These are phyloP conservation scores for Odontesthes bonariensis DNA, from an alignment of 2,113 vertebrate species.

Conservation along the genomic window DNA sequence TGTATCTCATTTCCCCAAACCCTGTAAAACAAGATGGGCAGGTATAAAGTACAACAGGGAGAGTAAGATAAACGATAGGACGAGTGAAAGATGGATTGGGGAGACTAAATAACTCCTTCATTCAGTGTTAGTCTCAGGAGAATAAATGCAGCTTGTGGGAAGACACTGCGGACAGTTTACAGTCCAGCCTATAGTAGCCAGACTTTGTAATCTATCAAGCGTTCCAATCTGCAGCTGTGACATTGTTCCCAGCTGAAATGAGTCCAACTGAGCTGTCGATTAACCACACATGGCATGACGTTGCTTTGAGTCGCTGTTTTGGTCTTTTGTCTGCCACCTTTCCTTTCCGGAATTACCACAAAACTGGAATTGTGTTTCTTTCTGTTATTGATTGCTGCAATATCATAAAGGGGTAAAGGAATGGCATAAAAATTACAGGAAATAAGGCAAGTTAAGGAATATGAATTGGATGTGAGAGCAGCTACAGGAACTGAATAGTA, in stretches of 20 bases:
- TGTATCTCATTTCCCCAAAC: constrained; percentile 74
- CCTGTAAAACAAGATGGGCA: constrained; percentile 71
- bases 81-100: constrained; percentile 60
- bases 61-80: constrained; percentile 69
- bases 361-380: constrained; percentile 5
- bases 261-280: constrained; percentile 28
- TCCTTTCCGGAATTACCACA: not conserved
- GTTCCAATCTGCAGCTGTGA: constrained; percentile 36
- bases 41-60: constrained; percentile 65
- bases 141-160: constrained; percentile 57
- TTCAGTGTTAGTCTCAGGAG: constrained; percentile 56
- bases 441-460: not conserved
- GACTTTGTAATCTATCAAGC: constrained; percentile 58
- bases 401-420: not conserved
- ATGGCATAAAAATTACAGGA: not conserved
- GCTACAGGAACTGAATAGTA: constrained; percentile 34
- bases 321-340: constrained; percentile 15
- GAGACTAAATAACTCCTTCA: constrained; percentile 72
- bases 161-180: constrained; percentile 38
- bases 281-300: constrained; percentile 13
- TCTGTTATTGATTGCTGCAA: not conserved
- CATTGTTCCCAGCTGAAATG: constrained; percentile 43
- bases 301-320: not conserved
- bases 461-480: constrained; percentile 17
- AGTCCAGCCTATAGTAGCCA: constrained; percentile 26